phyloP scores from a whole-genome alignment of 2,113 vertebrate species.

The Spheniscus mendiculus region DNA sequence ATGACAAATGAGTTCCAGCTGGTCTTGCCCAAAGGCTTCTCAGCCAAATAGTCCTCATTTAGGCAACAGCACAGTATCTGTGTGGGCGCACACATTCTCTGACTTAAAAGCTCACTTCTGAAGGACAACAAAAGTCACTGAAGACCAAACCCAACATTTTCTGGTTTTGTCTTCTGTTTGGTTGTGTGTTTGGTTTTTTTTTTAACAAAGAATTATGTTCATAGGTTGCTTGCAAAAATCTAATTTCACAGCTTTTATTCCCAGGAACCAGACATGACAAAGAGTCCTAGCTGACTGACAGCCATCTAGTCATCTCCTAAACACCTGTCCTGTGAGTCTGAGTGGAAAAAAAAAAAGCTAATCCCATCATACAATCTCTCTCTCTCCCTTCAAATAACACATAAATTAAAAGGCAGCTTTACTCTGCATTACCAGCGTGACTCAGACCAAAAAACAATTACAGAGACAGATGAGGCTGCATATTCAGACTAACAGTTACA shows the following conservation, averaged over 20 bases:
- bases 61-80: background rate
- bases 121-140: background rate
- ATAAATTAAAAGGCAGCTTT: background rate
- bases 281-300: background rate
- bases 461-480: background rate
- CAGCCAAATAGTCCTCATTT: background rate
- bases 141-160: background rate
- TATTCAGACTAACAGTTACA: background rate
- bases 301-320: background rate
- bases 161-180: background rate
- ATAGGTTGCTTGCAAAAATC: background rate
- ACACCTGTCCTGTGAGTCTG: background rate
- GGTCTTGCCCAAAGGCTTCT: background rate
- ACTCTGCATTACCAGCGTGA: background rate
- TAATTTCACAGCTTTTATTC: constrained; percentile 3
- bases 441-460: background rate
- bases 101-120: background rate
- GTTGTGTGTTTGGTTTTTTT: background rate
- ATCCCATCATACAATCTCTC: background rate
- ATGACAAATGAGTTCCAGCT: background rate
- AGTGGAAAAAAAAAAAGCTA: background rate
- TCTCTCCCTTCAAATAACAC: background rate
- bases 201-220: background rate
- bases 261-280: background rate
- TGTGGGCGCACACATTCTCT: background rate